Percentiles rank a stretch among this genome's conserved stretches.
phyloP scores from a whole-genome alignment of 2,113 vertebrate genomes.

The Opisthocomus hoazin region DNA sequence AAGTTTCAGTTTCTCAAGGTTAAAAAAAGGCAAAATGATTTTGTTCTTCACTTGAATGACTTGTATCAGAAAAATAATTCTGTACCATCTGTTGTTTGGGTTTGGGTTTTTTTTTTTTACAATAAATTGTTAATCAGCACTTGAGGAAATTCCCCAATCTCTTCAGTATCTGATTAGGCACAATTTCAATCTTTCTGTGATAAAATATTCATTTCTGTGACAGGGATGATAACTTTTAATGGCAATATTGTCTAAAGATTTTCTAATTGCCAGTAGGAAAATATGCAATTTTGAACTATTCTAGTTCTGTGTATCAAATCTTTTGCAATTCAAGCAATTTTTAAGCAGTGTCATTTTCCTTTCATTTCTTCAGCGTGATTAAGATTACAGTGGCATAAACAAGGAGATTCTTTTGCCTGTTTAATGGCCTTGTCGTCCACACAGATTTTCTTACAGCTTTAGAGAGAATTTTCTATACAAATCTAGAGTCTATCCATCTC shows the following conservation, averaged over 20 bases:
- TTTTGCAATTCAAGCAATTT: neutral
- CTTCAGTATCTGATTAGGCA: constrained; percentile 20
- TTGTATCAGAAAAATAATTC: constrained; percentile 51
- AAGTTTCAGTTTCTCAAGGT: neutral
- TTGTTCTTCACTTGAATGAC: constrained; percentile 4
- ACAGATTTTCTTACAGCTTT: neutral
- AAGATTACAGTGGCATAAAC: constrained; percentile 8
- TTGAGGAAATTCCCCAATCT: constrained; percentile 45
- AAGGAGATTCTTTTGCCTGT: neutral
- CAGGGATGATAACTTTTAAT: neutral
- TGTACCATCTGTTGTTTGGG: constrained; percentile 64
- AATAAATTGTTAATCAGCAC: constrained; percentile 57
- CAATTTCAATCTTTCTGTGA: neutral
- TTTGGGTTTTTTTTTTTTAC: neutral
- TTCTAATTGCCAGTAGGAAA: neutral
- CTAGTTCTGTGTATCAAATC: neutral
- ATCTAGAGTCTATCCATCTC: neutral
- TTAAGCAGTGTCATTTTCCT: neutral
- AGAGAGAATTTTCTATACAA: neutral
- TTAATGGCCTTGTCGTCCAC: neutral
- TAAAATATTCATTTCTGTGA: constrained; percentile 5
- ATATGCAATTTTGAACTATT: neutral
- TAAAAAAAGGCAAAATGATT: constrained; percentile 27
- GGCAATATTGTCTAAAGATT: neutral
- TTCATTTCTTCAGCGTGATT: neutral